Percentiles rank a stretch among this genome's conserved stretches.
phyloP scores from a whole-genome alignment of 2,888 invertebrate species.

The Fissipunctia ypsillon region DNA sequence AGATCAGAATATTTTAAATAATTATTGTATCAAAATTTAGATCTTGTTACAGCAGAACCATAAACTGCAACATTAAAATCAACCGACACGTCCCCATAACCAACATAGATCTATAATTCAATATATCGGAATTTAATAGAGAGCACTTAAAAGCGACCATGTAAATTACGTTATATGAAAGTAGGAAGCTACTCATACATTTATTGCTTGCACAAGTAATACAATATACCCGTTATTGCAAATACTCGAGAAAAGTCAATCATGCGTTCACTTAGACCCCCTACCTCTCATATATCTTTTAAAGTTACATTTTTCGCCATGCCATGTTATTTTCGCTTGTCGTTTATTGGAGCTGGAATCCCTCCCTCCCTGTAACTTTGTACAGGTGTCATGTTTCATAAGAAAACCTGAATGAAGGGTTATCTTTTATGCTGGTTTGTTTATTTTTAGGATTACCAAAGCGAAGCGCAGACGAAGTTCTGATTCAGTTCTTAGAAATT shows the following conservation, averaged over 20 bases:
- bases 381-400: slow-evolving; percentile 48
- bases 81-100: slow-evolving; percentile 14
- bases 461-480: slow-evolving; percentile 4
- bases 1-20: too few relatives aligned
- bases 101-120: slow-evolving; percentile 5
- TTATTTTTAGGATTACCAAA: slow-evolving; percentile 38
- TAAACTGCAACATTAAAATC: slow-evolving; percentile 15
- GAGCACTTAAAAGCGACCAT: slow-evolving; percentile 41
- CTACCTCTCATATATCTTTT: slow-evolving; percentile 11
- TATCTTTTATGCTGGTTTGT: slow-evolving; percentile 44
- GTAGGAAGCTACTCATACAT: slow-evolving; percentile 18
- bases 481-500: slow-evolving; percentile 11
- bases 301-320: slow-evolving; percentile 22
- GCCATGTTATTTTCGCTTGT: slow-evolving; percentile 37
- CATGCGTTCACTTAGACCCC: slow-evolving; percentile 25
- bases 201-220: slow-evolving; percentile 38
- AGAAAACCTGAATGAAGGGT: slow-evolving; percentile 30
- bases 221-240: slow-evolving; percentile 45
- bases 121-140: slow-evolving; percentile 29
- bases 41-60: neutral
- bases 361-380: slow-evolving; percentile 33
- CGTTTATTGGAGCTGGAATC: slow-evolving; percentile 38
- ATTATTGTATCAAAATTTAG: neutral
- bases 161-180: slow-evolving; percentile 33
- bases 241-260: slow-evolving; percentile 45